Evolutionary conservation across 2,113 vertebrate species (phyloP), one percentile per base, ranked within the genome.

Genomic region (Campylomormyrus numenius): DNA sequence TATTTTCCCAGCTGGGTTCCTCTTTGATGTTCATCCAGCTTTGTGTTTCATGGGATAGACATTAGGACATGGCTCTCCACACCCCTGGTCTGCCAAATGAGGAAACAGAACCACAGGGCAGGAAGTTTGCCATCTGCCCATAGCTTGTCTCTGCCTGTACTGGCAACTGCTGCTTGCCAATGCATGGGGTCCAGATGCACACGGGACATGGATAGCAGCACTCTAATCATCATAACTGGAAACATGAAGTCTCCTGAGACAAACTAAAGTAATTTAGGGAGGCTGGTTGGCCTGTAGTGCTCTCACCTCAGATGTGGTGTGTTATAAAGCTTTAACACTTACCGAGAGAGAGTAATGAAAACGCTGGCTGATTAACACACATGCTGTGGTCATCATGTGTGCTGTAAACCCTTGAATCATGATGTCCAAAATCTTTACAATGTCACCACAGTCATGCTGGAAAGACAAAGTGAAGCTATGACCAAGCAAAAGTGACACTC

Each of bases 151-250:
- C 42, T 45, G 53, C 87, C n/a, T 74, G 13, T 27, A 74, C 42
- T 66, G 21, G 62, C 62, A 89, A 48, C 45, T 10, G 13, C 45
- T 89, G 58, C 39, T 27, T 77, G 88, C 88, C 88, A 48, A 88
- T 24, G 35, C 39, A n/a, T 66, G 88, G 42, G 39, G 39, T 42
- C 88, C 56, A 88, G 88, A 88, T 66, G 88, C 53, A 56, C 35
- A n/a, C 21, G 42, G 88, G 86, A 50, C 46, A 87, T 6, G 24
- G 86, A 27, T 24, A 87, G 17, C n/a, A 19, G 49, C 50, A 58
- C 49, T 87, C 11, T 53, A 52, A 50, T 87, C 86, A 87, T 58
- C 49, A 31, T 87, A 87, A 87, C 49, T 53, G 86, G 86, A 52
- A 87, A 87, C 49, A 19, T 53, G 35, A n/a, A 87, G 49, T 56